A percentile compares a stretch with the other conserved stretches of the same genome.
Evolutionary conservation across 37 sponge, comb jelly and placozoan genomes (phyloP).

Genomic region (Corticium candelabrum): DNA sequence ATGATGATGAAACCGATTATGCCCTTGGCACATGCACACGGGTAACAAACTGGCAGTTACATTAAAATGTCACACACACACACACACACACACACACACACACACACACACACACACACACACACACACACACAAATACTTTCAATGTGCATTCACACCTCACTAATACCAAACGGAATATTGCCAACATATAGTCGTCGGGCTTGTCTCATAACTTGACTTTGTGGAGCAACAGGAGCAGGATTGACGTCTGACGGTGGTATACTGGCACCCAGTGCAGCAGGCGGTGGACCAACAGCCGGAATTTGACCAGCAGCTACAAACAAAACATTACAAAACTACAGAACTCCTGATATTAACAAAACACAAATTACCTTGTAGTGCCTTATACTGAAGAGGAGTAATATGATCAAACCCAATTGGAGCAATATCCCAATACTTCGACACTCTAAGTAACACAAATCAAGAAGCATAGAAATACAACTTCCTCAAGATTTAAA

Average conservation of each 20-base stretch:
- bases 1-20: no score
- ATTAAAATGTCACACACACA: no score
- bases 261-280: conserved; percentile 69
- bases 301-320: conserved; percentile 94
- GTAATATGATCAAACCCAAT: conserved; percentile 97
- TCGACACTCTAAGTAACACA: neutral
- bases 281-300: conserved; percentile 74
- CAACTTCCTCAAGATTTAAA: no score
- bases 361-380: conserved; percentile 68
- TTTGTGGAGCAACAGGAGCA: conserved; percentile 87
- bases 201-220: conserved; percentile 95
- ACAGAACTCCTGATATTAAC: neutral
- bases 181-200: conserved; percentile 96
- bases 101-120: no score
- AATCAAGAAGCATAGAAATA: no score
- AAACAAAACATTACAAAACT: neutral
- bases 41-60: no score
- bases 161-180: conserved; percentile 96
- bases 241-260: conserved; percentile 75
- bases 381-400: conserved; percentile 97
- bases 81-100: no score
- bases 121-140: neutral
- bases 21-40: no score
- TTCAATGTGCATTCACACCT: conserved; percentile 23
- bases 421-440: conserved; percentile 90